A percentile compares a stretch with the other conserved stretches of the same genome.
phyloP scores from a whole-genome alignment of 1,140 invertebrate species.

The Pissodes strobi region DNA sequence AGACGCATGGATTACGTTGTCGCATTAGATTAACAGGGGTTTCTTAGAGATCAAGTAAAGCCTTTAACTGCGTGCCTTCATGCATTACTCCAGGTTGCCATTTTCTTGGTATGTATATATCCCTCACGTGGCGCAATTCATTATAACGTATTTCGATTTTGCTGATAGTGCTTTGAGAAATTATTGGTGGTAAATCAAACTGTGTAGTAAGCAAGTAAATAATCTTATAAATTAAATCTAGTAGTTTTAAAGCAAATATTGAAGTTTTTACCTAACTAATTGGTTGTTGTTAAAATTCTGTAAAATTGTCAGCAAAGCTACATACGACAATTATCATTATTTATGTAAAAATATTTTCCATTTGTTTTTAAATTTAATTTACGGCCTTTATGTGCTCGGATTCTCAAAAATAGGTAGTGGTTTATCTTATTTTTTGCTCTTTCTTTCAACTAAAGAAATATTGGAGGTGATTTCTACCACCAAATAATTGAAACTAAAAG shows the following conservation, averaged over 20 bases:
- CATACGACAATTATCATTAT: background rate
- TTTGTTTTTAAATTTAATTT: too few species aligned
- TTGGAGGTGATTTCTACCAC: background rate
- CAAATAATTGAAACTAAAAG: background rate
- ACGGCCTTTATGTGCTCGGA: too few species aligned
- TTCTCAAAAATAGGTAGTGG: background rate
- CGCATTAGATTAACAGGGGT: background rate
- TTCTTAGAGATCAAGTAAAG: conserved; percentile 1
- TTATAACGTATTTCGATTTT: conserved; percentile 9
- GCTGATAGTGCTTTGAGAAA: conserved; percentile 13
- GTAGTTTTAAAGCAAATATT: background rate
- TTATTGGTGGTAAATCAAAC: conserved; percentile 13
- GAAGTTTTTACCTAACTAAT: too few species aligned
- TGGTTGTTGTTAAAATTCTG: background rate
- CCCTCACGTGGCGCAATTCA: background rate
- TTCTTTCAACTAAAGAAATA: background rate
- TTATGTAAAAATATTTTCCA: background rate
- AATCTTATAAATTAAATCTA: background rate
- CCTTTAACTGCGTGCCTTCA: too few species aligned
- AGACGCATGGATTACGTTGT: background rate
- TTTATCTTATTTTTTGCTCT: background rate
- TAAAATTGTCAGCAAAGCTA: background rate
- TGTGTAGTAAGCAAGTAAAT: conserved; percentile 1
- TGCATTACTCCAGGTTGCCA: background rate
- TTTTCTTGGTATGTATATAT: conserved; percentile 3